Conservation (phyloP, 2,888 invertebrate genomes). For the Caenorhabditis imperialis region DNA sequence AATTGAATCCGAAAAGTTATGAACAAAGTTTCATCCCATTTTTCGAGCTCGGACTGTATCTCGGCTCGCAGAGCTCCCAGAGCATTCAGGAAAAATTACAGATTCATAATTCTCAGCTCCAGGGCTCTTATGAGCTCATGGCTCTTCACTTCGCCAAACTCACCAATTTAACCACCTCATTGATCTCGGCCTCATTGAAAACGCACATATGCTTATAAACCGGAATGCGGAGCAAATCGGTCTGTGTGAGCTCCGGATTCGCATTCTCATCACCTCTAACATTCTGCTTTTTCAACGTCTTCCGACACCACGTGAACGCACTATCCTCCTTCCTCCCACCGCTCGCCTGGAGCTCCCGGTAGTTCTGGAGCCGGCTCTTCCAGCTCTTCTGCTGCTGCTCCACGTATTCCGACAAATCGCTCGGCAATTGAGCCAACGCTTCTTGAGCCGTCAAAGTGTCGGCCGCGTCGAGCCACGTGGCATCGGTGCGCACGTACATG, state of each 20-base stretch:
- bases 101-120: too few relatives aligned
- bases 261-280: conserved; percentile 27
- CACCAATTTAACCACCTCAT: not conserved
- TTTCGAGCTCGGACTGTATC: too few relatives aligned
- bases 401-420: conserved; percentile 11
- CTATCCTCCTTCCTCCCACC: too few relatives aligned
- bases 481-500: conserved; percentile 20
- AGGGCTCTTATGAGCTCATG: too few relatives aligned
- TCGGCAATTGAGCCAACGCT: conserved; percentile 8
- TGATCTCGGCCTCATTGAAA: not conserved
- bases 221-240: not conserved
- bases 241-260: conserved; percentile 9
- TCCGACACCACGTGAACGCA: conserved; percentile 20
- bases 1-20: too few relatives aligned
- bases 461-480: conserved; percentile 5
- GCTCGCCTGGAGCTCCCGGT: too few relatives aligned
- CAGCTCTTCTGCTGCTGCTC: not conserved
- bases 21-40: too few relatives aligned
- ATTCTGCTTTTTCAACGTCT: not conserved
- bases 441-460: conserved; percentile 8
- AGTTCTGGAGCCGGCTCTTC: too few relatives aligned
- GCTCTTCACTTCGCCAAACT: too few relatives aligned
- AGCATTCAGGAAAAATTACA: too few relatives aligned
- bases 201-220: not conserved
- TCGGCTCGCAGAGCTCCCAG: too few relatives aligned